Evolutionary conservation across 2,888 invertebrate species (phyloP), one percentile per base, ranked within the genome.

Genomic region (Polymixis lichenea): DNA sequence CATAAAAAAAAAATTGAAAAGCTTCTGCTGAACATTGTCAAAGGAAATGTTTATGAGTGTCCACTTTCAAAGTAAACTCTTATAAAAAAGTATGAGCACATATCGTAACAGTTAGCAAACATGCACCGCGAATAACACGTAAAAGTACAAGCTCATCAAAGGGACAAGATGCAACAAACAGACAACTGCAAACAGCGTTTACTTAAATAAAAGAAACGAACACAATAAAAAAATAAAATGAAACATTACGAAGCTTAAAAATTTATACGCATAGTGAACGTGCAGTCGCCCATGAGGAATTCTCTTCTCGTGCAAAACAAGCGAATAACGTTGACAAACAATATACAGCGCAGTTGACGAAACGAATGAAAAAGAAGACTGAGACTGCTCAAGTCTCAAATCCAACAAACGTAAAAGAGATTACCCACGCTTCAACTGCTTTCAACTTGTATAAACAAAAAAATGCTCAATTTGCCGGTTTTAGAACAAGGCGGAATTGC

Each of bases 361-460:
- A 93, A 93, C 91, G 92, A 93, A 94, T 92, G 93, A 94, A 95
- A 95, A 95, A 94, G 91, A 92, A 93, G 91, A 91, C 89, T 87
- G 72, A 61, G 78, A 72, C 90, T 67, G 67, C 32, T 67, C 67
- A 58, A 92, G 92, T 94, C 94, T 94, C 94, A 93, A 95, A 95
- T 94, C 94, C 93, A 93, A 95, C 95, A 94, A 95, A 95, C 95
- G 94, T 92, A 95, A 96, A 96, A 94, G 95, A 95, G 95, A 96
- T 96, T 96, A 96, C 95, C 94, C 89, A 92, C 94, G 95, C 95
- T 95, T 94, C 94, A 93, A 94, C 95, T 95, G 95, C 92, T 94
- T 93, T 92, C 94, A 94, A 95, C 95, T 96, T 96, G 94, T 94
- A 95, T 93, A 95, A 95, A 95, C 95, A 96, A 95, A 96, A 94